Percentiles rank a stretch among this genome's conserved stretches.
Evolutionary conservation across 2,888 invertebrate genomes (phyloP).

Genomic region (Taphrorychus bicolor): DNA sequence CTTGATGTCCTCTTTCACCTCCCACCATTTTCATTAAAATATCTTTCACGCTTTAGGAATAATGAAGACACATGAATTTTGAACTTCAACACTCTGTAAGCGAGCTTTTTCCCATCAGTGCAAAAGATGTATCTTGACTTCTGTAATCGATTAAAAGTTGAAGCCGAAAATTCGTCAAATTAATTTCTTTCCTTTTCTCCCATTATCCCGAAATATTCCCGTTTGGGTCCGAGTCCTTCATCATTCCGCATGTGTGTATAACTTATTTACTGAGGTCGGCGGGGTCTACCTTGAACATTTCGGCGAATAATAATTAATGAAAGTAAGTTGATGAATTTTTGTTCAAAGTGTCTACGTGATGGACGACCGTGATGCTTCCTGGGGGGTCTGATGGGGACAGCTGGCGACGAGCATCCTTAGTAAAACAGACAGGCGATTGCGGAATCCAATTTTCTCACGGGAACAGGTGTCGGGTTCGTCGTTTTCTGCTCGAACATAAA

Average conservation of each 20-base stretch:
- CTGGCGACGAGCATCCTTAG: constrained; percentile 33
- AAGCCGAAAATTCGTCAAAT: no score
- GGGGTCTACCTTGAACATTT: not conserved
- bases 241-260: not conserved
- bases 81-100: no score
- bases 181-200: no score
- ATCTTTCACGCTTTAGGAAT: no score
- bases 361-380: constrained; percentile 32
- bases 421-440: constrained; percentile 39
- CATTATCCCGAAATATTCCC: no score
- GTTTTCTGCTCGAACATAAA: constrained; percentile 34
- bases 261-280: not conserved
- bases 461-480: constrained; percentile 37
- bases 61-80: no score
- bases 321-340: constrained; percentile 35
- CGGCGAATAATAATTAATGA: constrained; percentile 35
- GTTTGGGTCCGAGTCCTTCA: not conserved
- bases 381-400: constrained; percentile 31
- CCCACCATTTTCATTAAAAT: no score
- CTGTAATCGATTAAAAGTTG: no score
- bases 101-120: no score
- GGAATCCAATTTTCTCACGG: constrained; percentile 39
- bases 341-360: constrained; percentile 24
- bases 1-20: no score
- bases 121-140: no score